These are phyloP conservation scores for Zapornia atra DNA, from an alignment of 2,113 vertebrate genomes.

Conservation along the genomic window DNA sequence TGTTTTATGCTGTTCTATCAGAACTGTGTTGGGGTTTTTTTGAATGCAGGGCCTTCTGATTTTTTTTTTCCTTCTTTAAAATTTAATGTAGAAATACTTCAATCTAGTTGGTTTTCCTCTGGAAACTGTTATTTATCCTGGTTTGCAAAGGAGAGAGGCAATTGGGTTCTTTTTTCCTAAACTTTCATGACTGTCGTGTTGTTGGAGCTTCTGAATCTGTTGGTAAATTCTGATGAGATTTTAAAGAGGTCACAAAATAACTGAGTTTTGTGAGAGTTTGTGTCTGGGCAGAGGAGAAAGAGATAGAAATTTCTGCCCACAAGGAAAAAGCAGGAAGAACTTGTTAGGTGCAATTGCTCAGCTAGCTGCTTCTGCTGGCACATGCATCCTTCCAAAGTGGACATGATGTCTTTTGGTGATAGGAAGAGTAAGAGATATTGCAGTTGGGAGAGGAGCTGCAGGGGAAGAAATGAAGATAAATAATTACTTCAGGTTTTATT, in stretches of 20 bases:
- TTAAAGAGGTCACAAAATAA: background rate
- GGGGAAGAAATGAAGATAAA: background rate
- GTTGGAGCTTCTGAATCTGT: background rate
- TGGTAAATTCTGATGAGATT: background rate
- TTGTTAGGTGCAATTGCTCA: background rate
- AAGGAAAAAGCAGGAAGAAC: background rate
- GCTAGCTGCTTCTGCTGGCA: background rate
- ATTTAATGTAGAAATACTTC: background rate
- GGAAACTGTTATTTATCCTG: background rate
- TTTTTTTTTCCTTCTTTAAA: background rate
- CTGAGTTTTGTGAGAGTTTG: background rate
- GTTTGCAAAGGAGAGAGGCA: background rate
- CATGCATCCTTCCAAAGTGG: background rate
- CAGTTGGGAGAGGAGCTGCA: background rate
- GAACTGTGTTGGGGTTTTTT: background rate
- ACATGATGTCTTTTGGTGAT: background rate
- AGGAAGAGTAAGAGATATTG: background rate
- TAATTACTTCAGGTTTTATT: background rate
- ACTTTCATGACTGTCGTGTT: background rate
- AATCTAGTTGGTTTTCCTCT: background rate
- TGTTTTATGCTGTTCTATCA: background rate
- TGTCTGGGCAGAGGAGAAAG: background rate
- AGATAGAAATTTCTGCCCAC: background rate
- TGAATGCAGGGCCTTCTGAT: background rate
- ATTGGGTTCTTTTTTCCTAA: background rate